These are phyloP conservation scores for Limnephilus rhombicus DNA, from an alignment of 2,888 invertebrate species.

Conservation along the genomic window DNA sequence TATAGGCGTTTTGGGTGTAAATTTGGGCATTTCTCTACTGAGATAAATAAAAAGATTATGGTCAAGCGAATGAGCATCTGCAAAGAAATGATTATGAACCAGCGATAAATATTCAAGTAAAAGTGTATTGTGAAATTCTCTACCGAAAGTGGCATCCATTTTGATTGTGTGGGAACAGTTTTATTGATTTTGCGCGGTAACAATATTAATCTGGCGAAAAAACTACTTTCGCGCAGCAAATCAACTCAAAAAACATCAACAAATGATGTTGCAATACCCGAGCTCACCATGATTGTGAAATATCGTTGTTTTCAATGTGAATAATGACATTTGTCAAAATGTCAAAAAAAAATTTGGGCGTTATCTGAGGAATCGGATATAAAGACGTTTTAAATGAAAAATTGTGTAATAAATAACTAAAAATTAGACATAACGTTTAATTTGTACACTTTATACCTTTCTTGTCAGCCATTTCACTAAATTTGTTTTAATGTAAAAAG, in stretches of 20 bases:
- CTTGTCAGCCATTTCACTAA: constrained; percentile 76
- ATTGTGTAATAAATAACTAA: constrained; percentile 39
- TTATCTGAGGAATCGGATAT: constrained; percentile 53
- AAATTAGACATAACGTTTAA: constrained; percentile 39
- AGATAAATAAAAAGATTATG: constrained; percentile 11
- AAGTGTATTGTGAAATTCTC: constrained; percentile 53
- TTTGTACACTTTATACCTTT: constrained; percentile 73
- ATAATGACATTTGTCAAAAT: constrained; percentile 59
- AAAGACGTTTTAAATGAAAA: constrained; percentile 39
- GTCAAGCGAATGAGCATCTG: constrained; percentile 9
- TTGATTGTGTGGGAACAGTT: constrained; percentile 54
- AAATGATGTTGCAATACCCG: constrained; percentile 2
- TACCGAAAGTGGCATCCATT: constrained; percentile 60
- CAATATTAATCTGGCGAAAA: constrained; percentile 38
- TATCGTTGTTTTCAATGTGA: constrained; percentile 19
- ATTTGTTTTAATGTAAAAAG: constrained; percentile 50
- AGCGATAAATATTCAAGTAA: constrained; percentile 27
- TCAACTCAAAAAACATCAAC: constrained; percentile 10
- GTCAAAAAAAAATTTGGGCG: constrained; percentile 60
- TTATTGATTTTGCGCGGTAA: constrained; percentile 62
- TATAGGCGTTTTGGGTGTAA: constrained; percentile 13
- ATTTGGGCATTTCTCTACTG: neutral
- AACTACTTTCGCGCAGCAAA: neutral
- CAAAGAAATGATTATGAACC: constrained; percentile 9
- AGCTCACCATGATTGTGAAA: constrained; percentile 11